These are phyloP conservation scores for Ateles fusciceps DNA, from an alignment of 2,797 vertebrate genomes.

Conservation along the genomic window DNA sequence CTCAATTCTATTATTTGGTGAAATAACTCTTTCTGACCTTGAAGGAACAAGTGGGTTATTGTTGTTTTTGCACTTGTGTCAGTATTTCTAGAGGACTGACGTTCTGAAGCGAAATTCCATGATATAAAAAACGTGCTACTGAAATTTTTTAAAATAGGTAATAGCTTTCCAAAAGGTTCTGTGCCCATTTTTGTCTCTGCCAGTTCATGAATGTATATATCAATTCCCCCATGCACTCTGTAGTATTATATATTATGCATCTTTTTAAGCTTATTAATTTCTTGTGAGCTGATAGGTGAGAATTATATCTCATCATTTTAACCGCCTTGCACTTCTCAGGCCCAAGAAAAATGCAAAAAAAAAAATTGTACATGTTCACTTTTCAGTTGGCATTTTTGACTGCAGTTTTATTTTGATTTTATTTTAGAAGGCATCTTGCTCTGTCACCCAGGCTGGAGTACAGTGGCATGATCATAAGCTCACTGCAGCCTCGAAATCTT, in stretches of 20 bases:
- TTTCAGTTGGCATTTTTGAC: background rate
- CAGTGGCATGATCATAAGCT: background rate
- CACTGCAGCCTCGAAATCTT: background rate
- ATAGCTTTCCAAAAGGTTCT: background rate
- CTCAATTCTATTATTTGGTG: background rate
- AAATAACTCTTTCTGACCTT: conserved; percentile 1
- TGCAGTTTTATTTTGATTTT: background rate
- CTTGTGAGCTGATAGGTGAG: background rate
- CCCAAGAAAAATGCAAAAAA: background rate
- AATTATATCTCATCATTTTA: background rate
- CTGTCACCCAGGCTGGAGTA: background rate
- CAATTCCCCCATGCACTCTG: background rate
- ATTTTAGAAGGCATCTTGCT: background rate
- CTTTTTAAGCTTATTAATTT: conserved; percentile 21
- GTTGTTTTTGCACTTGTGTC: background rate
- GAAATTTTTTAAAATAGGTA: background rate
- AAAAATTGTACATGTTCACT: background rate
- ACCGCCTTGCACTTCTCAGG: background rate
- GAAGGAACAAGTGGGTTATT: background rate
- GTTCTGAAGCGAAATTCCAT: conserved; percentile 18
- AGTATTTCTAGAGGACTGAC: background rate
- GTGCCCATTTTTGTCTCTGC: conserved; percentile 4
- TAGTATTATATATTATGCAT: background rate
- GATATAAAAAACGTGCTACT: background rate
- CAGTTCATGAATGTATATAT: background rate